These are phyloP conservation scores for Delia radicum DNA, from an alignment of 1,140 invertebrate genomes.

Conservation along the genomic window DNA sequence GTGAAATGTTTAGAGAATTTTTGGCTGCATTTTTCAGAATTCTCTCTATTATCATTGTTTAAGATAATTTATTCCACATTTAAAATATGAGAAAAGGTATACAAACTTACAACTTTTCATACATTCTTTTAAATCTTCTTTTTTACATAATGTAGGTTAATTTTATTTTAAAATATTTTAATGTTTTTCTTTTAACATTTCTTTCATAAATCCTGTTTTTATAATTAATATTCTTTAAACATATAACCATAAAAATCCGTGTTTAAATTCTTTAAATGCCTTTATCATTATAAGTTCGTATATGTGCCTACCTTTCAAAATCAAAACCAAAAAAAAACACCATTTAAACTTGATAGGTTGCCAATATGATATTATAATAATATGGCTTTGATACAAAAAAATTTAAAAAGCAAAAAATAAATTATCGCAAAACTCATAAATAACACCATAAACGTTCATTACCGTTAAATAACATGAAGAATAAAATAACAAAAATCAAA, in stretches of 20 bases:
- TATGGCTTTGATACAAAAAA: no score
- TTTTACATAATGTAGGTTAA: neutral
- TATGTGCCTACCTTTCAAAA: neutral
- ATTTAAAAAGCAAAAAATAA: neutral
- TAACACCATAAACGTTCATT: constrained; percentile 4
- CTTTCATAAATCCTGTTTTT: constrained; percentile 3
- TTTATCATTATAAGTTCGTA: neutral
- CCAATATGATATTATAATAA: neutral
- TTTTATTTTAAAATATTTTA: neutral
- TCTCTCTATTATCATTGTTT: no score
- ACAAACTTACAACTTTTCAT: no score
- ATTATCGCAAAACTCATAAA: constrained; percentile 17
- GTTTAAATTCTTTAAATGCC: constrained; percentile 22
- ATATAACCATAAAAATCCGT: constrained; percentile 19
- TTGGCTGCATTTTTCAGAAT: no score
- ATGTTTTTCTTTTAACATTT: neutral
- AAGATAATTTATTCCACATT: no score
- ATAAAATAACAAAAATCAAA: neutral
- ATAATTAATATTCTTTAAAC: constrained; percentile 7
- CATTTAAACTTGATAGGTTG: neutral
- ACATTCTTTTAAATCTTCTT: no score
- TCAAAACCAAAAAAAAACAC: neutral
- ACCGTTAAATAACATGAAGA: neutral
- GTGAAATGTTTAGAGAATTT: no score
- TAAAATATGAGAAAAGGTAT: no score